A percentile compares a stretch with the other conserved stretches of the same genome.
Conservation (phyloP, 2,797 vertebrate genomes). For the Coranthus polyacanthus region DNA sequence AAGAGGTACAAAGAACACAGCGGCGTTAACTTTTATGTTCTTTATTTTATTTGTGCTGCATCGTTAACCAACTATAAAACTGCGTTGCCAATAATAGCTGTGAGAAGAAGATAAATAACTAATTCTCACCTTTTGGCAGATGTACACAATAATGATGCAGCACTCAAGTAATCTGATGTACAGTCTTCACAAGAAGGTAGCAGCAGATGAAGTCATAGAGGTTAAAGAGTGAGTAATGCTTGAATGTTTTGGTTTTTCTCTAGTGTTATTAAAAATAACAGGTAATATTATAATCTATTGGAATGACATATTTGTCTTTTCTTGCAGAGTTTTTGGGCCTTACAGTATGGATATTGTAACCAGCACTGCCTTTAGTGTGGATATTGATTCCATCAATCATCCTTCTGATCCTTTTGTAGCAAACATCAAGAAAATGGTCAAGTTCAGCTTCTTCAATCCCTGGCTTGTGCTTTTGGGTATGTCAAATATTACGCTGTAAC, state of each 20-base stretch:
- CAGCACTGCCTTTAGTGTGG: conserved; percentile 85
- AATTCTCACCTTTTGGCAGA: conserved; percentile 66
- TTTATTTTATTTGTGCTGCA: not conserved
- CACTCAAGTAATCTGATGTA: conserved; percentile 75
- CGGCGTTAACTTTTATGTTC: not conserved
- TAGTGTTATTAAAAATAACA: not conserved
- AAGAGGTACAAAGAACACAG: conserved; percentile 77
- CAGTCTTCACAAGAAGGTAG: conserved; percentile 69
- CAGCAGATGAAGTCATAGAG: conserved; percentile 60
- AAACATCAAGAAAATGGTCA: conserved; percentile 83
- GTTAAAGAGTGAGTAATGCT: conserved; percentile 81
- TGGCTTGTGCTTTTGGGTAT: conserved; percentile 72
- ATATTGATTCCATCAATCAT: conserved; percentile 84
- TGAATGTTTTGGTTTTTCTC: not conserved
- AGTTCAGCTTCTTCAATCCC: conserved; percentile 77
- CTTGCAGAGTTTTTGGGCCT: conserved; percentile 81
- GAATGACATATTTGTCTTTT: conserved; percentile 1
- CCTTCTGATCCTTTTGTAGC: conserved; percentile 83
- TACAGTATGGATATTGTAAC: conserved; percentile 88
- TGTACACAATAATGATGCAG: conserved; percentile 80
- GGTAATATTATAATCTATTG: not conserved
- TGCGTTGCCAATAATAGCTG: not conserved
- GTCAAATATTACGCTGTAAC: conserved; percentile 34
- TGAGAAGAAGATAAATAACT: not conserved
- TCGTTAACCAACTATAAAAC: not conserved